These are phyloP conservation scores for Spilogale gracilis DNA, from an alignment of 2,113 vertebrate species.

Conservation along the genomic window DNA sequence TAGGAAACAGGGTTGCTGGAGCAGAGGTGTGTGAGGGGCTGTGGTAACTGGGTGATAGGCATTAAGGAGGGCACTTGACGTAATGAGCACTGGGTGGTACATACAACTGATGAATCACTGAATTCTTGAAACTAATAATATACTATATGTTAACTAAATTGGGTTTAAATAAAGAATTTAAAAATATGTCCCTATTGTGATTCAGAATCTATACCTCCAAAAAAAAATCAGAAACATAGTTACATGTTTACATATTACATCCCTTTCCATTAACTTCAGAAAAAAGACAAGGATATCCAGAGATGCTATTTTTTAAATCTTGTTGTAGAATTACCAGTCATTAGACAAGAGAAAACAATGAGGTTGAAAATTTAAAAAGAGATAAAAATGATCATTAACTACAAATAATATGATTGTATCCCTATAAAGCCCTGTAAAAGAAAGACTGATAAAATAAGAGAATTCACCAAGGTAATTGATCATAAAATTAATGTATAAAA, in stretches of 20 bases:
- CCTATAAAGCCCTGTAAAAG: background rate
- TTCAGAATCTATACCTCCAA: background rate
- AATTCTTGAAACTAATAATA: background rate
- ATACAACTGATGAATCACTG: too few relatives aligned
- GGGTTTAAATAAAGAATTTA: background rate
- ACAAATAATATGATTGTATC: background rate
- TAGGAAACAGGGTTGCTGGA: background rate
- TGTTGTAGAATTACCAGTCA: constrained; percentile 22
- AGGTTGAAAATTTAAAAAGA: constrained; percentile 17
- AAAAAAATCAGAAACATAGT: constrained; percentile 3
- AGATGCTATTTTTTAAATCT: background rate
- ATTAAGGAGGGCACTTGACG: too few relatives aligned
- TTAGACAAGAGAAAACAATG: background rate
- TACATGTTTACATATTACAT: background rate
- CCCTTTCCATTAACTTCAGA: constrained; percentile 37
- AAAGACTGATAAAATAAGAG: constrained; percentile 7
- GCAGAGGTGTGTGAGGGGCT: background rate
- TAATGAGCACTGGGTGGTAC: too few relatives aligned
- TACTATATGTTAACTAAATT: background rate
- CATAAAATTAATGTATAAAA: background rate
- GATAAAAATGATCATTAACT: background rate
- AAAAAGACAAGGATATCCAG: background rate
- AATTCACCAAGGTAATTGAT: constrained; percentile 29
- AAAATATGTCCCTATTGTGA: background rate
- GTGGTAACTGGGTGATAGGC: background rate